Evolutionary conservation across 2,888 invertebrate genomes (phyloP).

Genomic region (Ernsta delagoae): DNA sequence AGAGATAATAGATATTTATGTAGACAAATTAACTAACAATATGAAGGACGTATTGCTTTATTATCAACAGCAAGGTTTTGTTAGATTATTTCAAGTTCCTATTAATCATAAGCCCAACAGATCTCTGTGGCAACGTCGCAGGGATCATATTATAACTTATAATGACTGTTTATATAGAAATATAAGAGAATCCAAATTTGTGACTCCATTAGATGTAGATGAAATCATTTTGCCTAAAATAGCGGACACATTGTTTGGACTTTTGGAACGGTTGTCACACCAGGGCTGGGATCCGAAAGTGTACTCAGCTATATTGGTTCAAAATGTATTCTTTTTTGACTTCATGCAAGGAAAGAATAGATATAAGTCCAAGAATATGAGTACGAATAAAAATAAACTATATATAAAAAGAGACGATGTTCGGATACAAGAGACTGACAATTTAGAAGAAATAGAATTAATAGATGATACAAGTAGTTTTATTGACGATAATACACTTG

Average conservation of each 20-base stretch:
- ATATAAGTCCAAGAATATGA: conserved; percentile 51
- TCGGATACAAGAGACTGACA: conserved; percentile 56
- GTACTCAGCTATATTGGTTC: conserved; percentile 86
- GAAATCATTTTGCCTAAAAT: conserved; percentile 89
- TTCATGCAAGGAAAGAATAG: conserved; percentile 69
- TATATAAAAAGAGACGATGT: conserved; percentile 75
- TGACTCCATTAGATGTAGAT: conserved; percentile 90
- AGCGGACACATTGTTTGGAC: conserved; percentile 83
- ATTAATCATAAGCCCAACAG: conserved; percentile 72
- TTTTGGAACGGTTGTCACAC: conserved; percentile 77
- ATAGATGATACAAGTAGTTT: conserved; percentile 55
- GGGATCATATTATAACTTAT: conserved; percentile 90
- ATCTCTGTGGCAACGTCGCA: conserved; percentile 86
- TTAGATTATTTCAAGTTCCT: conserved; percentile 81
- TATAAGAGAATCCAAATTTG: conserved; percentile 85
- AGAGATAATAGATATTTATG: conserved; percentile 87
- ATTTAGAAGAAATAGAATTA: conserved; percentile 64
- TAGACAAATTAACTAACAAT: conserved; percentile 84
- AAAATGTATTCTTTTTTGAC: conserved; percentile 89
- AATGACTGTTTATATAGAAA: conserved; percentile 92
- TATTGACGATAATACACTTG: conserved; percentile 51
- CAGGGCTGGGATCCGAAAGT: conserved; percentile 73
- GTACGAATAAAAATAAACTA: conserved; percentile 56
- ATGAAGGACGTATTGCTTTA: conserved; percentile 82
- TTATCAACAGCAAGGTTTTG: conserved; percentile 79